Evolutionary conservation across 2,888 invertebrate genomes (phyloP), one percentile per base, ranked within the genome.

Genomic region (Acrobasis consociella): DNA sequence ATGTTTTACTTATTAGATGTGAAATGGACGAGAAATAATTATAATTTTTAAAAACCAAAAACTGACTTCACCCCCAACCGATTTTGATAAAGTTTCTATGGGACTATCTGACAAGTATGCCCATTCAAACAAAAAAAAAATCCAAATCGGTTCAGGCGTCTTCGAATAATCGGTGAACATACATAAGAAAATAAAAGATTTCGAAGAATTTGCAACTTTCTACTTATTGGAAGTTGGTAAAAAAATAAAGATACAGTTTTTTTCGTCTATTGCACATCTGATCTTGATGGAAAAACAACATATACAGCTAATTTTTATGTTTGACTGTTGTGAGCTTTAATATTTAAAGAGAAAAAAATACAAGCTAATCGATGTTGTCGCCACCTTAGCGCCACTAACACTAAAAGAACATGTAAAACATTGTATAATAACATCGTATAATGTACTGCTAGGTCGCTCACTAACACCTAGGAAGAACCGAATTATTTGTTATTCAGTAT

Each of bases 351-450:
- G 16, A 55, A 53, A 55, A 39, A 65, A 37, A 51, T 58, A 42
- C 60, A 58, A 63, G 72, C 72, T 70, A 71, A 62, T 75, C 68
- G 65, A 68, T 73, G 72, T 73, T 66, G 71, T 69, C 66, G 72
- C 68, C 71, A 71, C 68, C 62, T 52, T 62, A 52, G 63, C 62
- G 46, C 56, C 58, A 66, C 63, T 37, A 62, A n/a, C n/a, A n/a
- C n/a, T n/a, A n/a, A n/a, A 65, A 64, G 55, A 37, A 58, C 15
- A 38, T 22, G 2, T 22, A 39, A 10, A 61, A 71, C 66, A 66
- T 64, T 69, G 68, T 69, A 69, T 37, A 71, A 67, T 69, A 65
- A 60, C 55, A 51, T 67, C 61, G 67, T 66, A 69, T 62, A 39
- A 22, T 22, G 13, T 66, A 59, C 65, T 51, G 65, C 46, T 65